These are phyloP conservation scores for Pipa parva DNA, from an alignment of 2,113 vertebrate species.

Conservation along the genomic window DNA sequence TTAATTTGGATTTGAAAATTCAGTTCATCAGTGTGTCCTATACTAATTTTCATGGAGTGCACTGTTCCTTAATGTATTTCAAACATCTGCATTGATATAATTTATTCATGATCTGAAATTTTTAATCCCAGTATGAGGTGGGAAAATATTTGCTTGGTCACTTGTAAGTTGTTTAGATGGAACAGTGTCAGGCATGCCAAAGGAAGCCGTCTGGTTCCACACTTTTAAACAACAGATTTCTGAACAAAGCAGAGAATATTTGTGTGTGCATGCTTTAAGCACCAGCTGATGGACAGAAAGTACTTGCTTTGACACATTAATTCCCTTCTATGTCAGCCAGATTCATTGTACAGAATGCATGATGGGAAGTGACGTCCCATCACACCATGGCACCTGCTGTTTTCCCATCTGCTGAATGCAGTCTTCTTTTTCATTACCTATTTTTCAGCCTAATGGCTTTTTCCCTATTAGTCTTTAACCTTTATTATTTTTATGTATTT, in stretches of 20 bases:
- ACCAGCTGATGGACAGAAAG: conserved; percentile 77
- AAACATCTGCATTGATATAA: conserved; percentile 67
- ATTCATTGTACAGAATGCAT: conserved; percentile 76
- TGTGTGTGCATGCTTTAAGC: conserved; percentile 52
- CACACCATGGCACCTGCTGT: conserved; percentile 83
- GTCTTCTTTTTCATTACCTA: conserved; percentile 68
- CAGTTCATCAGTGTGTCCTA: conserved; percentile 57
- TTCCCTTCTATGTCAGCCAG: conserved; percentile 84
- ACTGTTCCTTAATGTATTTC: conserved; percentile 63
- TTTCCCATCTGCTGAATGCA: conserved; percentile 83
- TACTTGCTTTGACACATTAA: conserved; percentile 74
- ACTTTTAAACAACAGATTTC: conserved; percentile 47
- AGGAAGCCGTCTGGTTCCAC: conserved; percentile 18
- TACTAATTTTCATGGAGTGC: conserved; percentile 45
- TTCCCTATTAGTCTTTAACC: conserved; percentile 60
- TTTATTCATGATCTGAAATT: conserved; percentile 67
- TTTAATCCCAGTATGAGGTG: conserved; percentile 52
- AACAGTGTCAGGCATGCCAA: conserved; percentile 43
- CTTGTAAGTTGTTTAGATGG: conserved; percentile 45
- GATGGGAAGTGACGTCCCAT: conserved; percentile 77
- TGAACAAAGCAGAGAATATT: conserved; percentile 51
- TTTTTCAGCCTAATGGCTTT: conserved; percentile 74
- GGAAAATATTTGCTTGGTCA: conserved; percentile 56
- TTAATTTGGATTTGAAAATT: conserved; percentile 62
- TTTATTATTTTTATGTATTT: conserved; percentile 37